Evolutionary conservation across 2,113 vertebrate genomes (phyloP).

Genomic region (Canis aureus): DNA sequence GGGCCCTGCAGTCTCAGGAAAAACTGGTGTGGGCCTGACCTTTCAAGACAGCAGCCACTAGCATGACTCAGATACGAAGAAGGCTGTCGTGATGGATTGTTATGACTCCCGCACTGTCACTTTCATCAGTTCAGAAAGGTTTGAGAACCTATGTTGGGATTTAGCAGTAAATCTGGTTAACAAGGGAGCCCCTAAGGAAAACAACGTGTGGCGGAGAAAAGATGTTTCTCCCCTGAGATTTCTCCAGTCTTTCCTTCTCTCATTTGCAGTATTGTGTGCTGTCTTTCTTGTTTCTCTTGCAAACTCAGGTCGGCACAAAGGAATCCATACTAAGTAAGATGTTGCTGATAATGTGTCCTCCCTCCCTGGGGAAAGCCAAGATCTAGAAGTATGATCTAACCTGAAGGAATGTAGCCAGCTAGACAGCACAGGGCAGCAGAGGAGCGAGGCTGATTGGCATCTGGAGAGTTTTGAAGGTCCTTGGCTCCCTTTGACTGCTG

Average conservation of each 20-base stretch:
- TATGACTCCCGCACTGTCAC: background rate
- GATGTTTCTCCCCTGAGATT: background rate
- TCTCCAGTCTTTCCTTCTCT: conserved; percentile 18
- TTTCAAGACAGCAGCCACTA: background rate
- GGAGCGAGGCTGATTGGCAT: no score
- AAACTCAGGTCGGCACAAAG: background rate
- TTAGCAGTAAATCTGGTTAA: conserved; percentile 35
- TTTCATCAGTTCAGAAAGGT: background rate
- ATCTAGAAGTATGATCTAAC: background rate
- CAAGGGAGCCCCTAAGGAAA: background rate
- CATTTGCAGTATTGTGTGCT: background rate
- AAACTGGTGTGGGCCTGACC: background rate
- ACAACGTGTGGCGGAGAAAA: background rate
- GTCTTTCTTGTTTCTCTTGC: conserved; percentile 36
- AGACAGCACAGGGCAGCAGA: background rate
- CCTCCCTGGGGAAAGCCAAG: background rate
- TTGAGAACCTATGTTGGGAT: conserved; percentile 17
- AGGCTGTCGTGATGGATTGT: background rate
- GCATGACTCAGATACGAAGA: background rate
- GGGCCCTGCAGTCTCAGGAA: background rate
- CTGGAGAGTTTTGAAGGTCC: background rate
- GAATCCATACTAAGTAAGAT: background rate
- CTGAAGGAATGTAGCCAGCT: background rate
- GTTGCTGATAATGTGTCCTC: background rate
- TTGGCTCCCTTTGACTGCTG: background rate